A percentile compares a stretch with the other conserved stretches of the same genome.
These are phyloP conservation scores for Homalodisca vitripennis DNA, from an alignment of 1,140 invertebrate species.

Conservation along the genomic window DNA sequence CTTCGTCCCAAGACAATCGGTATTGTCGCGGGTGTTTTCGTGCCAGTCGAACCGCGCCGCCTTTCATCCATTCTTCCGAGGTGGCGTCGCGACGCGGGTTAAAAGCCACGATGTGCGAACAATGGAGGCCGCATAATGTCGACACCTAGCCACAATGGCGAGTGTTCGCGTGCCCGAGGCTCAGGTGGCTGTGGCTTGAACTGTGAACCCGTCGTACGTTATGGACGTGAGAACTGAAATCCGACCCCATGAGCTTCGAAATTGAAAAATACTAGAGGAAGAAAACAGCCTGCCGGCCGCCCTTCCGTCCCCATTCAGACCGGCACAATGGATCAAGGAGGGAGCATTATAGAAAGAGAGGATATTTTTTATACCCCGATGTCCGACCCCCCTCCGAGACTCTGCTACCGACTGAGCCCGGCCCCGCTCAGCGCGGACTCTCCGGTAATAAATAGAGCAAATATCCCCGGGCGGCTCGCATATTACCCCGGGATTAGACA, in stretches of 20 bases:
- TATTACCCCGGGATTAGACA: not conserved
- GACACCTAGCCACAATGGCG: too few species aligned
- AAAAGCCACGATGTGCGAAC: too few species aligned
- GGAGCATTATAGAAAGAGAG: slow-evolving; percentile 17
- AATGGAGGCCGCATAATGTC: too few species aligned
- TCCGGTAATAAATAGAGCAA: not conserved
- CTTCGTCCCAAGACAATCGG: too few species aligned
- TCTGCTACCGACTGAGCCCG: not conserved
- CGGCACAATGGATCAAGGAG: not conserved
- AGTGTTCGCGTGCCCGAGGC: too few species aligned
- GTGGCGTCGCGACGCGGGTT: too few species aligned
- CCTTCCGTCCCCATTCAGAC: not conserved
- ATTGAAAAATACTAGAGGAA: slow-evolving; percentile 26
- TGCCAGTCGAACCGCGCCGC: too few species aligned
- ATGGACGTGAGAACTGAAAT: not conserved
- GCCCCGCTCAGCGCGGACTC: slow-evolving; percentile 2
- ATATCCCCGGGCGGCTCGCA: not conserved
- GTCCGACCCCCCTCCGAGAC: not conserved
- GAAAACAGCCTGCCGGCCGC: slow-evolving; percentile 7
- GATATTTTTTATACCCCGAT: slow-evolving; percentile 15
- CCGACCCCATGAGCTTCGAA: slow-evolving; percentile 16
- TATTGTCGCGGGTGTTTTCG: too few species aligned
- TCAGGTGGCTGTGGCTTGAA: not conserved
- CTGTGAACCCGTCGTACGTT: not conserved
- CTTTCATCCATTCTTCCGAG: too few species aligned